phyloP scores from a whole-genome alignment of 2,113 vertebrate species.

The human region DNA sequence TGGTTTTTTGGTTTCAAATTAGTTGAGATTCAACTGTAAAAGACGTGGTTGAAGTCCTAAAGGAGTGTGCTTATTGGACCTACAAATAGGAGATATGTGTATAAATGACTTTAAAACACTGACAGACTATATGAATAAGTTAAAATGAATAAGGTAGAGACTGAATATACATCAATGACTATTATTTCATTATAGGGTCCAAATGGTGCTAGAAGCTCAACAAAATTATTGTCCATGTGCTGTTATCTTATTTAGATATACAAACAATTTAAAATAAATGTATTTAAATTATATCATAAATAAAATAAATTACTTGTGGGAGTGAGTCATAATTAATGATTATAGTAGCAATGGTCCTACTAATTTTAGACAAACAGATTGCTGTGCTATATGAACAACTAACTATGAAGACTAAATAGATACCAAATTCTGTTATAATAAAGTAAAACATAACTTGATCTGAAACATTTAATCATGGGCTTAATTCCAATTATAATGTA shows the following conservation, averaged over 20 bases:
- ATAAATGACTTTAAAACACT: conserved; percentile 14
- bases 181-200: background rate
- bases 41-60: background rate
- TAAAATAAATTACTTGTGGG: conserved; percentile 44
- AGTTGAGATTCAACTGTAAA: conserved; percentile 15
- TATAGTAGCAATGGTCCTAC: background rate
- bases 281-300: conserved; percentile 40
- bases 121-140: background rate
- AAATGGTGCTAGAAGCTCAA: background rate
- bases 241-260: background rate
- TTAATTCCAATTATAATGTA: background rate
- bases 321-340: conserved; percentile 52
- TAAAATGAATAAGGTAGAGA: background rate
- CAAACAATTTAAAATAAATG: conserved; percentile 33
- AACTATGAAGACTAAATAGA: conserved; percentile 7
- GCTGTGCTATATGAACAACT: background rate
- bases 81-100: background rate
- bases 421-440: conserved; percentile 14
- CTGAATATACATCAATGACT: background rate
- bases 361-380: conserved; percentile 55
- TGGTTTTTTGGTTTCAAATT: conserved; percentile 20
- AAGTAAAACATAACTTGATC: conserved; percentile 41
- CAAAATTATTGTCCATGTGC: background rate
- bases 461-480: conserved; percentile 24
- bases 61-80: background rate